These are phyloP conservation scores for Irena cyanogastra DNA, from an alignment of 2,113 vertebrate genomes.

Conservation along the genomic window DNA sequence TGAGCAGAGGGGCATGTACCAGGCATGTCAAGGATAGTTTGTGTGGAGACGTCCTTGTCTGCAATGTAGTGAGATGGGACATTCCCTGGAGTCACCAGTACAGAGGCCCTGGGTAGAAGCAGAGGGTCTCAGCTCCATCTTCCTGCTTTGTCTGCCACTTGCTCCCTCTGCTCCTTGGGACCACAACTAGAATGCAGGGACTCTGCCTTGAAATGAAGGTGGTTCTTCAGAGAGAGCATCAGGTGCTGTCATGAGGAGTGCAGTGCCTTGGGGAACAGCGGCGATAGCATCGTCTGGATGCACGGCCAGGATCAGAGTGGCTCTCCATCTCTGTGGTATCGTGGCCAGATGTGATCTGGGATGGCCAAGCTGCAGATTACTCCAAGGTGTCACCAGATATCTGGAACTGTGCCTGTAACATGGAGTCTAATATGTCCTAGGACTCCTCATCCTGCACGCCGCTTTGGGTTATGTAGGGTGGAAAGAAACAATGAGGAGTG, in stretches of 20 bases:
- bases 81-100: not conserved
- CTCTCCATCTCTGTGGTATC: not conserved
- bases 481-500: not conserved
- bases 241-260: not conserved
- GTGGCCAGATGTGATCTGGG: not conserved
- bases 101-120: not conserved
- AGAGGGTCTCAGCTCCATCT: not conserved
- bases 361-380: not conserved
- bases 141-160: not conserved
- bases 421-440: not conserved
- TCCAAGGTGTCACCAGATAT: not conserved
- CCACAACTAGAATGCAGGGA: not conserved
- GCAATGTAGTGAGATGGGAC: not conserved
- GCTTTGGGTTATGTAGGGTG: not conserved
- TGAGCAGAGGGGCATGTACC: not conserved
- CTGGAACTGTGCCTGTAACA: not conserved
- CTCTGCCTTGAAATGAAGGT: not conserved
- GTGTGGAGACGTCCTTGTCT: not conserved
- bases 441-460: not conserved
- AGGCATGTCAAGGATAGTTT: not conserved
- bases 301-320: fast-evolving
- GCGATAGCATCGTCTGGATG: fast-evolving
- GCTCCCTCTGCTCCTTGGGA: not conserved
- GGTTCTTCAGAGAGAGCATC: not conserved
- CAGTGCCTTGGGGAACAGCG: fast-evolving